Conservation (phyloP, 2,113 vertebrate species). For the Sturnus vulgaris region DNA sequence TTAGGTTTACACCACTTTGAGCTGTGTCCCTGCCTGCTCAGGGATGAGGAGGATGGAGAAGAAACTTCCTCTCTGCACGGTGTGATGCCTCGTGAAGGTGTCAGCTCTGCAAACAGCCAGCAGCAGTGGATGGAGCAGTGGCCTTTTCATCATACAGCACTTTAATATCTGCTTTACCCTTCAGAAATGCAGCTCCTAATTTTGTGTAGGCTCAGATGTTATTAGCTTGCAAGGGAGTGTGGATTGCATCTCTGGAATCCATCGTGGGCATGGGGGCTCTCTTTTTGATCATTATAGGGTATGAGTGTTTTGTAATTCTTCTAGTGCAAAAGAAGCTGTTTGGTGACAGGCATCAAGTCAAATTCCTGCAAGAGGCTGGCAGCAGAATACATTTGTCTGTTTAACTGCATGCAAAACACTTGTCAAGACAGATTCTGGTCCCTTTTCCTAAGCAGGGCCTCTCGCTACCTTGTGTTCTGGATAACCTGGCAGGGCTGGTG, state of each 20-base stretch:
- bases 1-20: not conserved
- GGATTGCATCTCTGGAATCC: not conserved
- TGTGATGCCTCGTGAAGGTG: not conserved
- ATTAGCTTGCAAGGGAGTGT: not conserved
- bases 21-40: not conserved
- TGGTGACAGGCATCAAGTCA: conserved; percentile 75
- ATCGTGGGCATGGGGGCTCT: conserved; percentile 37
- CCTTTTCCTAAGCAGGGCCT: not conserved
- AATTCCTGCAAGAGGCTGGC: conserved; percentile 71
- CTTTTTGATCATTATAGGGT: conserved; percentile 63
- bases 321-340: conserved; percentile 72
- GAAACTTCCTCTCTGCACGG: not conserved
- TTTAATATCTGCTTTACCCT: not conserved
- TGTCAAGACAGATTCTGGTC: conserved; percentile 71
- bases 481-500: conserved; percentile 12
- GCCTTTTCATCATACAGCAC: not conserved
- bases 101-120: not conserved
- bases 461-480: not conserved
- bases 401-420: conserved; percentile 75
- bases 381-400: conserved; percentile 75
- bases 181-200: not conserved
- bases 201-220: not conserved
- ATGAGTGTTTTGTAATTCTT: conserved; percentile 65
- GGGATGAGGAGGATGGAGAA: not conserved
- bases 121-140: not conserved